Evolutionary conservation across 53 echinoderm and acorn worm genomes (phyloP), one percentile per base, ranked within the genome.

Genomic region (Echinarachnius parma): DNA sequence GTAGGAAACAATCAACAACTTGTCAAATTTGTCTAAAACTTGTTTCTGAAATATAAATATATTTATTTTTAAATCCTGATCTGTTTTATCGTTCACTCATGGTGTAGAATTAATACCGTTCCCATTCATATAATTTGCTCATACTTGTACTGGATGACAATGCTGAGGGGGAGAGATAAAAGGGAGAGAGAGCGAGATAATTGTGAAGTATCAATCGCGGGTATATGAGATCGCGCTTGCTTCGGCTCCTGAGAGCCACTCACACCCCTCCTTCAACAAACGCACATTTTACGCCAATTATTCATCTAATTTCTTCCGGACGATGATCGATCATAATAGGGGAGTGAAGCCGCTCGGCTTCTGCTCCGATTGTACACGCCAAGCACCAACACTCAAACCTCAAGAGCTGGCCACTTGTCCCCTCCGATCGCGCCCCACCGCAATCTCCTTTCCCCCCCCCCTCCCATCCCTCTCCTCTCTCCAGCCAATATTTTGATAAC

Each of bases 271-370:
- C 65, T 65, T 46, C 65, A 65, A 45, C 65, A 47, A 65, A 65
- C 65, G 46, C 65, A 65, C 65, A 65, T 65, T 47, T 65, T 46
- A 65, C 46, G 65, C 65, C 65, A 45, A 65, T 68, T 52, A 68
- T 68, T 68, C 68, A 68, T 68, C 68, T 68, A 49, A 49, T 50
- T 49, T 50, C 21, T 19, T 20, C 50, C 32, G 57, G 28, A 28
- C 36, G 56, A 37, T 56, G 55, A 56, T 72, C 56, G 45, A 56
- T 72, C 36, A 56, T 72, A 72, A 72, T 56, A 46, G 74, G 74
- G n/a, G 28, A 25, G 55, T 72, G n/a, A 72, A 56, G 56, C 57
- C 5, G 5, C 28, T 26, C 16, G 5, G 23, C 26, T 57, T 19
- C 11, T 25, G 53, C 15, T 28, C 56, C 39, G 57, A 72, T 72